A percentile compares a stretch with the other conserved stretches of the same genome.
These are phyloP conservation scores for Melospiza melodia DNA, from an alignment of 2,113 vertebrate genomes.

Conservation along the genomic window DNA sequence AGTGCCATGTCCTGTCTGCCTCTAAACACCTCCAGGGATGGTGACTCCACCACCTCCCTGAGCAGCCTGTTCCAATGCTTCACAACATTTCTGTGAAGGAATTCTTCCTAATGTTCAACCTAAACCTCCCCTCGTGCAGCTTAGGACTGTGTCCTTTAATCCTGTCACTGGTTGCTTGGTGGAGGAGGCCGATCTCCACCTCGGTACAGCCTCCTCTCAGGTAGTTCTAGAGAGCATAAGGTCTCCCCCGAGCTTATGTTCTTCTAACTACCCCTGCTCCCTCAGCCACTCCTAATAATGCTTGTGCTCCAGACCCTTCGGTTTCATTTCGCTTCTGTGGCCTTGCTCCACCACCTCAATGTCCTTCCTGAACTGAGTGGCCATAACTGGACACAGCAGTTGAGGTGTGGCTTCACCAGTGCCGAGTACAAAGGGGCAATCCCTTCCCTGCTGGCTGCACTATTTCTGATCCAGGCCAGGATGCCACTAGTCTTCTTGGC, in stretches of 20 bases:
- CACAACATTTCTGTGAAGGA: neutral
- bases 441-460: neutral
- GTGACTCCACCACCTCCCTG: too few species aligned
- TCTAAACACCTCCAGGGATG: too few species aligned
- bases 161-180: accelerated
- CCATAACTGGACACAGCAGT: neutral
- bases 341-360: too few species aligned
- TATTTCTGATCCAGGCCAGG: neutral
- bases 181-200: neutral
- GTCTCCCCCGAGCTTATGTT: neutral
- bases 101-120: neutral
- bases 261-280: neutral
- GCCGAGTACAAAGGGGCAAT: too few species aligned
- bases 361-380: neutral
- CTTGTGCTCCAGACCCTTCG: neutral
- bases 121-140: neutral
- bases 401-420: neutral
- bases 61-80: neutral
- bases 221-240: too few species aligned
- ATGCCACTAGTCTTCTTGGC: neutral
- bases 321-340: neutral
- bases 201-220: neutral
- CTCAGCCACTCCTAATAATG: neutral
- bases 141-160: neutral
- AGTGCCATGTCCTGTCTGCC: neutral